Evolutionary conservation across 2,888 invertebrate species (phyloP), one percentile per base, ranked within the genome.

Genomic region (Leucophenga montana): DNA sequence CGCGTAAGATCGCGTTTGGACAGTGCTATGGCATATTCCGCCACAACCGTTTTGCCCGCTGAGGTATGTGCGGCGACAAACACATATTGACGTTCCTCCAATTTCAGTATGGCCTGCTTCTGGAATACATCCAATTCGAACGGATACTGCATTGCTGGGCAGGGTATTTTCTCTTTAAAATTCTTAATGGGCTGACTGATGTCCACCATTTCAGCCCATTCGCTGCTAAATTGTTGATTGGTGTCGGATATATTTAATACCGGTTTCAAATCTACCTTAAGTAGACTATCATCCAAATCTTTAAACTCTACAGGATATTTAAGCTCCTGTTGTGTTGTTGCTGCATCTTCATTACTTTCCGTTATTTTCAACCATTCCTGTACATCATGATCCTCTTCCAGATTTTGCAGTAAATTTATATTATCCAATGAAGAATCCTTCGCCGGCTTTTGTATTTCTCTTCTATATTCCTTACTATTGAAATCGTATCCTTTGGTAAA

Each of bases 31-130:
- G 99, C 99, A 89, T 99, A 99, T 89, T 99, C 99, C 0, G 99
- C 99, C 0, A 99, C 98, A 0, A 98, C 99, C 0, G 99, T 99
- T 90, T 99, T 99, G 2, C 88, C 97, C 0, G 99, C 99, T 0
- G 99, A 99, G 0, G 99, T 99, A 86, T 99, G 99, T 0, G 99
- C 99, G 0, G 99, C 98, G 0, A 99, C 98, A 89, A 99, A 99
- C 0, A 99, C 97, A 87, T 97, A 97, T 80, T 97, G 94, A 14
- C 96, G 94, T 82, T 95, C 94, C 89, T 99, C 99, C 68, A 99
- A 89, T 87, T 95, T 96, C 6, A 98, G 89, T 71, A 99, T 96
- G 0, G 99, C 98, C 91, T 93, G 95, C 89, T 99, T 98, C 87
- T 99, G 99, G 87, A 99, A 99, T 27, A 93, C 95, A 88, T 99